Evolutionary conservation across 2,113 vertebrate species (phyloP).

Genomic region (Dendropsophus ebraccatus): DNA sequence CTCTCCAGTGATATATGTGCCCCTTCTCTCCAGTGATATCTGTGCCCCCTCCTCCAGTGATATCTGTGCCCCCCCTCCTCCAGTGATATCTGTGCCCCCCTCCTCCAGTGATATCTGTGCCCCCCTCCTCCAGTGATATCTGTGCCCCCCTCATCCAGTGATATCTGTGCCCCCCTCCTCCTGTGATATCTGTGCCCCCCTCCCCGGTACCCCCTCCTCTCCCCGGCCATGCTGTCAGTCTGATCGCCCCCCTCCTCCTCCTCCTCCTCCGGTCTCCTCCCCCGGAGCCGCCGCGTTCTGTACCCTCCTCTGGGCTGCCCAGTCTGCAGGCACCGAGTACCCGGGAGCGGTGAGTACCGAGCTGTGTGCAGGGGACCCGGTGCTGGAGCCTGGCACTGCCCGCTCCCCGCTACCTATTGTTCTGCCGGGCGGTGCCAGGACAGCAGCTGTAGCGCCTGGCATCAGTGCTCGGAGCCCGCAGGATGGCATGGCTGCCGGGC

Average conservation of each 20-base stretch:
- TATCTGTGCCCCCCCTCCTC: too few species aligned
- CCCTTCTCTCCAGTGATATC: too few species aligned
- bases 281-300: neutral
- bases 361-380: neutral
- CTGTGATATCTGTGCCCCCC: too few species aligned
- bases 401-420: constrained; percentile 20
- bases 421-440: neutral
- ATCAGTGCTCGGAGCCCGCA: neutral
- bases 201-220: neutral
- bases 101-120: too few species aligned
- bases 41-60: too few species aligned
- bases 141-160: too few species aligned
- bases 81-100: too few species aligned
- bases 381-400: constrained; percentile 6
- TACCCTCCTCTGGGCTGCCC: neutral
- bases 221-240: neutral
- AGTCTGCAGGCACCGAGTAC: constrained; percentile 1
- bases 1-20: too few species aligned
- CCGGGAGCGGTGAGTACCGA: neutral
- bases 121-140: too few species aligned
- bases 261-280: constrained; percentile 9
- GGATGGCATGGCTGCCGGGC: neutral
- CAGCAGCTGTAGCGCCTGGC: neutral
- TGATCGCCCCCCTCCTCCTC: neutral
- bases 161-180: too few species aligned